Base-by-base conservation (phyloP, 2,797 vertebrate genomes). In the Euphonia xanthogaster region DNA sequence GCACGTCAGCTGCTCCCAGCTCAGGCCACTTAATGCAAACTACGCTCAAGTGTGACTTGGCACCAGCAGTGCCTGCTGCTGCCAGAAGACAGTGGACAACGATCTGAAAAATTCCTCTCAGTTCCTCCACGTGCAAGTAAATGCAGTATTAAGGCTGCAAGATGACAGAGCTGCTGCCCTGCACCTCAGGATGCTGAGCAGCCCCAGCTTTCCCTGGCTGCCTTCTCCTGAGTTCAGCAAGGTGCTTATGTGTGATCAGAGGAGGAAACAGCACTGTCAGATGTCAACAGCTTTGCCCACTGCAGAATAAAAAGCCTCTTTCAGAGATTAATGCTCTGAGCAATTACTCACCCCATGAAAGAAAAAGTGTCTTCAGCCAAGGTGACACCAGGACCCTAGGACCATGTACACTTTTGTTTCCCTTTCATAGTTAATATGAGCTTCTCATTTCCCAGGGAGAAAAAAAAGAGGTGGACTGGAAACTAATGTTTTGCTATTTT, bases 241-340 rank as follows among this genome's bases (percentile, higher is more conserved):
- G 71, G 72, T 66, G 18, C 25, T 72, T 44, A 6, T 14, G 12
- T 81, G 35, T 11, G 3, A 94, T 67, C 73, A 91, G 85, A 88
- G 55, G n/a, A 60, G 71, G 68, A 92, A 86, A 93, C 4, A 4
- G 58, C 60, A 65, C 86, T 85, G 95, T 87, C 91, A 83, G 58
- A 80, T 86, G 90, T 90, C 78, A 90, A 68, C 75, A 88, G 58
- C 74, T 90, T 83, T 12, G 4, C 63, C 47, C 60, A 55, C 44
- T 90, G 78, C 86, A 90, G 70, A 94, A 94, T 81, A 88, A 97
- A 92, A 94, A 89, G 88, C 60, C 47, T 93, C 73, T 96, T 92
- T 85, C 88, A 94, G 48, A 90, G 86, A 96, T 93, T 96, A 94
- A 81, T 72, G 83, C 47, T 90, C 47, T 75, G 45, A 71, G 92